These are phyloP conservation scores for Urosaurus nigricauda DNA, from an alignment of 2,797 vertebrate species.

Conservation along the genomic window DNA sequence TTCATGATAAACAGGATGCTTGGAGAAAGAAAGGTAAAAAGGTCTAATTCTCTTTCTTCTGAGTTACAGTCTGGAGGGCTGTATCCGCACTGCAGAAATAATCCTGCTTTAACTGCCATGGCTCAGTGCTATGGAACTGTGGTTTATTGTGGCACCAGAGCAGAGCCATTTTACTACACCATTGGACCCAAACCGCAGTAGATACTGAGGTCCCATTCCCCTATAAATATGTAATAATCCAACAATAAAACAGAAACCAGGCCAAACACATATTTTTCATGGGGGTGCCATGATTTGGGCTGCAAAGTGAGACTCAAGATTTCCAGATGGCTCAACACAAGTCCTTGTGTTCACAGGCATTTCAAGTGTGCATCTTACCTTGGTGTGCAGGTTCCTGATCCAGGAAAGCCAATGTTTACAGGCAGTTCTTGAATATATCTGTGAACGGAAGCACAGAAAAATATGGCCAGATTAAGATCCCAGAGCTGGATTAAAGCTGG, in stretches of 20 bases:
- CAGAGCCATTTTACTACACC: too few relatives aligned
- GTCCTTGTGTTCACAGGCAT: too few relatives aligned
- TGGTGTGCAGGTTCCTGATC: background rate
- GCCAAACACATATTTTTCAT: background rate
- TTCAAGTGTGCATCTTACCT: background rate
- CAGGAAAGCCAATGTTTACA: background rate
- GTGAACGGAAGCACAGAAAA: constrained; percentile 47
- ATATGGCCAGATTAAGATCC: constrained; percentile 42
- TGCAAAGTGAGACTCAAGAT: background rate
- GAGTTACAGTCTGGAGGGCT: constrained; percentile 25
- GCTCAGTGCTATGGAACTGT: too few relatives aligned
- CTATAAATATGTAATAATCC: background rate
- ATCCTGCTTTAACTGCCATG: too few relatives aligned
- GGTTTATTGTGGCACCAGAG: too few relatives aligned
- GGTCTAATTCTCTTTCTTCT: constrained; percentile 45
- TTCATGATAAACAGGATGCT: constrained; percentile 56
- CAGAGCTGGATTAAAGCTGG: background rate
- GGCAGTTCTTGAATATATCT: constrained; percentile 52
- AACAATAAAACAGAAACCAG: background rate
- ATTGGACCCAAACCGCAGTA: too few relatives aligned
- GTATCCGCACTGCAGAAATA: background rate
- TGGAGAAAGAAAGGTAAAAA: background rate
- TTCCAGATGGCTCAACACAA: too few relatives aligned
- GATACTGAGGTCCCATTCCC: too few relatives aligned
- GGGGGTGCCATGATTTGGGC: background rate